Evolutionary conservation across 2,888 invertebrate genomes (phyloP).

Genomic region (Panzeria rudis): DNA sequence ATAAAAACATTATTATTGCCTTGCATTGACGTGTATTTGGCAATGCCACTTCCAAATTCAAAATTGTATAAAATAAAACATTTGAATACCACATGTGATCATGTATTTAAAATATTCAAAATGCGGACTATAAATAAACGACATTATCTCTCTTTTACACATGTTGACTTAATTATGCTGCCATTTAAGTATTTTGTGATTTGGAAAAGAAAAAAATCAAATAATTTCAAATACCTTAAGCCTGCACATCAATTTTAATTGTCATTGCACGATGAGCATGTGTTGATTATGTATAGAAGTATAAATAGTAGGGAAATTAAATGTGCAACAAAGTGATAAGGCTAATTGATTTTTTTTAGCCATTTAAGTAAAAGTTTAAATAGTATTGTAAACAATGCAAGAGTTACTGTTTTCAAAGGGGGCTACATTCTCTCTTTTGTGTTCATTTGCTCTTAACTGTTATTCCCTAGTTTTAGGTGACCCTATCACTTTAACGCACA

Average conservation of each 20-base stretch:
- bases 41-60: slow-evolving; percentile 7
- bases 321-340: not conserved
- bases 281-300: not conserved
- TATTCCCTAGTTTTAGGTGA: not conserved
- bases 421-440: no score
- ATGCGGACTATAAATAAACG: slow-evolving; percentile 8
- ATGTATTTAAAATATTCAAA: slow-evolving; percentile 12
- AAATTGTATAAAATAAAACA: slow-evolving; percentile 2
- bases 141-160: slow-evolving; percentile 31
- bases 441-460: no score
- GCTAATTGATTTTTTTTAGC: no score
- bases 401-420: no score
- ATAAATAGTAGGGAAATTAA: not conserved
- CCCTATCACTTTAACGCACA: not conserved
- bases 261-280: slow-evolving; percentile 31
- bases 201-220: slow-evolving; percentile 29
- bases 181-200: slow-evolving; percentile 10
- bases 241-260: slow-evolving; percentile 31
- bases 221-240: slow-evolving; percentile 47
- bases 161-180: slow-evolving; percentile 38
- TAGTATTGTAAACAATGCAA: not conserved
- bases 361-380: not conserved
- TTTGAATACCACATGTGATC: slow-evolving; percentile 12
- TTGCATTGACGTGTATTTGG: not conserved
- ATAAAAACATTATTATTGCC: slow-evolving; percentile 3